Percentiles rank a stretch among this genome's conserved stretches.
These are phyloP conservation scores for Penaeus chinensis DNA, from an alignment of 1,140 invertebrate genomes.

Conservation along the genomic window DNA sequence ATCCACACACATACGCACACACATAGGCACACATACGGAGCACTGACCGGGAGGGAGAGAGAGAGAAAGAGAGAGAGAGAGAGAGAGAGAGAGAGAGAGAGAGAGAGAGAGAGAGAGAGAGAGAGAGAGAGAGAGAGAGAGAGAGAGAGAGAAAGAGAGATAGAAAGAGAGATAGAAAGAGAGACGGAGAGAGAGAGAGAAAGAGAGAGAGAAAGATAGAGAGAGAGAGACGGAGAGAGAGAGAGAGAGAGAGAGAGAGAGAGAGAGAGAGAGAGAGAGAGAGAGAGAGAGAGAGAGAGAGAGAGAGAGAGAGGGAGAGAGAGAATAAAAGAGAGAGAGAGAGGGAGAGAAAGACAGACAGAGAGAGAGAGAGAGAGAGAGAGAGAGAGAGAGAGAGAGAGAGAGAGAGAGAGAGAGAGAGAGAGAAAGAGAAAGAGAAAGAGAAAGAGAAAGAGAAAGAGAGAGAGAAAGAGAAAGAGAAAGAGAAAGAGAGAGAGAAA, in stretches of 20 bases:
- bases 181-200: conserved; percentile 4
- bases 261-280: background rate
- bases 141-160: background rate
- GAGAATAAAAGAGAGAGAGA: background rate
- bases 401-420: background rate
- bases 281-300: background rate
- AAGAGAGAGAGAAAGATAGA: background rate
- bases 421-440: background rate
- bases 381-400: too few species aligned
- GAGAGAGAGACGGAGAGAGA: background rate
- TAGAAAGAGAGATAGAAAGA: background rate
- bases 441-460: too few species aligned
- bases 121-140: background rate
- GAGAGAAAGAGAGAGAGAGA: too few species aligned
- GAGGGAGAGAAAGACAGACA: background rate
- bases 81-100: too few species aligned
- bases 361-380: conserved; percentile 23
- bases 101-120: too few species aligned
- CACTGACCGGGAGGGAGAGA: too few species aligned
- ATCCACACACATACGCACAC: too few species aligned
- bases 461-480: too few species aligned
- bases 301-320: background rate
- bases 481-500: too few species aligned
- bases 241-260: background rate
- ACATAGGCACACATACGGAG: too few species aligned